phyloP scores from a whole-genome alignment of 1,140 invertebrate genomes.

The Drosophila sp. region DNA sequence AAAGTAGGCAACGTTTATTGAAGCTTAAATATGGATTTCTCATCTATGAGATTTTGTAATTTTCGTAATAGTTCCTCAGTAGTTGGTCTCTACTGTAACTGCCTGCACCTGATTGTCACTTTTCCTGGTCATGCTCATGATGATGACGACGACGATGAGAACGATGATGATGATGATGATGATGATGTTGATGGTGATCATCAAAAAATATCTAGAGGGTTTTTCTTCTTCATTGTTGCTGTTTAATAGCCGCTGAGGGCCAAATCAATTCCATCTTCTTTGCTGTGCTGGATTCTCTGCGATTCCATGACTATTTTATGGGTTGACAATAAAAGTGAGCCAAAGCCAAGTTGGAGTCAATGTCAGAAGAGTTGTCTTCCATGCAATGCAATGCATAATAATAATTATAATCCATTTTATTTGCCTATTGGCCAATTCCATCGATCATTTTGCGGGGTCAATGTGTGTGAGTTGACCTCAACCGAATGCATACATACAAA shows the following conservation, averaged over 20 bases:
- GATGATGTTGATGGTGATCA: slow-evolving; percentile 2
- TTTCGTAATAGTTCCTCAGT: not conserved
- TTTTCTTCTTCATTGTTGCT: slow-evolving; percentile 59
- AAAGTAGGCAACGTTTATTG: not conserved
- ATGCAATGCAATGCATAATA: slow-evolving; percentile 61
- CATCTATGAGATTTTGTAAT: not conserved
- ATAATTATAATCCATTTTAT: slow-evolving; percentile 82
- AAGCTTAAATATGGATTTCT: not conserved
- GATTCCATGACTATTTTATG: slow-evolving; percentile 67
- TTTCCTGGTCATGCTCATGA: not conserved
- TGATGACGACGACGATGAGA: not conserved
- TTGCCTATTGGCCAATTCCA: slow-evolving; percentile 61
- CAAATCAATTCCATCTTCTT: slow-evolving; percentile 71
- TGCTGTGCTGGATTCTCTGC: slow-evolving; percentile 43
- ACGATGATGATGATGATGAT: slow-evolving; percentile 13
- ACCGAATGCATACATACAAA: slow-evolving; percentile 23
- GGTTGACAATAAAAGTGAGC: slow-evolving; percentile 79
- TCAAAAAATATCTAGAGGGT: slow-evolving; percentile 22
- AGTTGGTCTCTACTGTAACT: slow-evolving; percentile 20
- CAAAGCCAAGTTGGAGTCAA: slow-evolving; percentile 24
- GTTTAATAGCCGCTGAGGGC: slow-evolving; percentile 75
- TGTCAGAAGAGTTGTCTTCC: slow-evolving; percentile 1
- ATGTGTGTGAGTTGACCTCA: slow-evolving; percentile 74
- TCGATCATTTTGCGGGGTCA: slow-evolving; percentile 71
- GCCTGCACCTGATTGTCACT: slow-evolving; percentile 40